These are phyloP conservation scores for Gnathonemus echidnorhynchus DNA, from an alignment of 2,113 vertebrate species.

Conservation along the genomic window DNA sequence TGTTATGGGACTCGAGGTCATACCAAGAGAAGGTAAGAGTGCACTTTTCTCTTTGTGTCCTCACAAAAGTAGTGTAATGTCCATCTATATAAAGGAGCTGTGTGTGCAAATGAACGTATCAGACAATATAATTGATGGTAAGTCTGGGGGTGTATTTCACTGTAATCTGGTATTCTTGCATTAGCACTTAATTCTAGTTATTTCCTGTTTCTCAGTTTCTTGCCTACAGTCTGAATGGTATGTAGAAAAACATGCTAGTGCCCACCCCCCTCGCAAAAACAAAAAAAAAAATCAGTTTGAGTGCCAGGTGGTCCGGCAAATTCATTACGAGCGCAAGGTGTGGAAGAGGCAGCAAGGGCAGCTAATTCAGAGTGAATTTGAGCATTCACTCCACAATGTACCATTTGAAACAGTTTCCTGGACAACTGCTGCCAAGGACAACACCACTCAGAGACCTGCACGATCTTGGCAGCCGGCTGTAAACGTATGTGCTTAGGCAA, in stretches of 20 bases:
- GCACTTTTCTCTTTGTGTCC: background rate
- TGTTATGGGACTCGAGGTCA: background rate
- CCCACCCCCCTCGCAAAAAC: background rate
- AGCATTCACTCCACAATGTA: constrained; percentile 43
- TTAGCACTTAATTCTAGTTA: background rate
- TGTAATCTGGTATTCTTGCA: background rate
- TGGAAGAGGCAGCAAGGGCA: background rate
- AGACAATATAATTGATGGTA: background rate
- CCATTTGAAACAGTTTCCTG: constrained; percentile 40
- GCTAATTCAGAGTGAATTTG: constrained; percentile 25
- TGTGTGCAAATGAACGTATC: background rate
- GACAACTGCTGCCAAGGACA: constrained; percentile 48
- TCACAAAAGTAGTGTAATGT: background rate
- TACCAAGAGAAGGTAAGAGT: constrained; percentile 17
- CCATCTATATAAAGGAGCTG: background rate
- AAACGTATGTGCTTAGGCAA: constrained; percentile 19
- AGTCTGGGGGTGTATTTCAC: background rate
- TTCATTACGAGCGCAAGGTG: background rate
- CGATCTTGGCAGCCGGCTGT: constrained; percentile 48
- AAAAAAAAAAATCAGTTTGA: background rate
- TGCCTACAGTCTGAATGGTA: background rate
- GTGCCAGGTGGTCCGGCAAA: background rate
- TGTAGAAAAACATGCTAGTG: background rate
- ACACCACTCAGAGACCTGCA: constrained; percentile 43
- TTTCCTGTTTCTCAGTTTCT: background rate